Percentiles rank a stretch among this genome's conserved stretches.
phyloP scores from a whole-genome alignment of 2,113 vertebrate species.

The Ochotona princeps region DNA sequence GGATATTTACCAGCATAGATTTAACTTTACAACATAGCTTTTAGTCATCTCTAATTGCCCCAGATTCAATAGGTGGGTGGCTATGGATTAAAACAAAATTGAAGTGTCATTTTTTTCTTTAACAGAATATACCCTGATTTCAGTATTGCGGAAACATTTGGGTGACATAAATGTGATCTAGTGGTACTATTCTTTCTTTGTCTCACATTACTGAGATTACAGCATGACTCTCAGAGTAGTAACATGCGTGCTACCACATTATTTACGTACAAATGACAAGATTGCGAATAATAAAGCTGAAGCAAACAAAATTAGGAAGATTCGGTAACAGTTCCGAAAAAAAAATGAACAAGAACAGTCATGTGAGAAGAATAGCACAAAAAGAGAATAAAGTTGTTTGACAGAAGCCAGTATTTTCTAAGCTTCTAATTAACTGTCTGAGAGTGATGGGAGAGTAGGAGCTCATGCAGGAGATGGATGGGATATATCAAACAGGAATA shows the following conservation, averaged over 20 bases:
- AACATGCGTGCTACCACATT: constrained; percentile 81
- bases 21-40: neutral
- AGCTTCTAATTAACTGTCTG: constrained; percentile 62
- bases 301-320: constrained; percentile 81
- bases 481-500: neutral
- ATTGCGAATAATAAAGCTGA: constrained; percentile 78
- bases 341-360: constrained; percentile 70
- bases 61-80: neutral
- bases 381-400: constrained; percentile 56
- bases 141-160: constrained; percentile 83
- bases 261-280: constrained; percentile 82
- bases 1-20: neutral
- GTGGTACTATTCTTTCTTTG: constrained; percentile 83
- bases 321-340: constrained; percentile 77
- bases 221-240: constrained; percentile 81
- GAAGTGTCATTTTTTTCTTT: constrained; percentile 59
- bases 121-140: constrained; percentile 61
- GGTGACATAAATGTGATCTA: constrained; percentile 82
- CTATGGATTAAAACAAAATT: neutral
- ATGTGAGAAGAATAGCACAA: constrained; percentile 42
- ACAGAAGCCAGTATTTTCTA: constrained; percentile 44
- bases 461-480: neutral
- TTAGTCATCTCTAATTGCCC: neutral
- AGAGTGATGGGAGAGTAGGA: neutral
- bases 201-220: constrained; percentile 78